phyloP scores from a whole-genome alignment of 1,140 invertebrate species.

The Homarus americanus region DNA sequence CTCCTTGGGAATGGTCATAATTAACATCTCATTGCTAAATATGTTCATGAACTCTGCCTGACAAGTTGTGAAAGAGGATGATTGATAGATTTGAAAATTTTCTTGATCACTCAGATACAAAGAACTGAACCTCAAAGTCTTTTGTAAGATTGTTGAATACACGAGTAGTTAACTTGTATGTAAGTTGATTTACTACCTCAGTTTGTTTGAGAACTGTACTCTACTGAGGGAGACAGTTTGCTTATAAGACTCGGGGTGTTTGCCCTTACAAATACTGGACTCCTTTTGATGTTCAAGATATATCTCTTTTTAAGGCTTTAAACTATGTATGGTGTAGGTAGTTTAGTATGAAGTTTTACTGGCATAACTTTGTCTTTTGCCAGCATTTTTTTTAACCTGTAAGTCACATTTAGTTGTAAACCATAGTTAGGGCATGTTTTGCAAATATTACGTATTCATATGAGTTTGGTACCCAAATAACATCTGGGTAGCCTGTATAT shows the following conservation, averaged over 20 bases:
- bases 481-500: not conserved
- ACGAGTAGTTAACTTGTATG: slow-evolving; percentile 5
- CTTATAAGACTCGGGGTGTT: slow-evolving; percentile 9
- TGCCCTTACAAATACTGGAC: slow-evolving; percentile 5
- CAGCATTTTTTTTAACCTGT: not conserved
- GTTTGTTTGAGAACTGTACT: not conserved
- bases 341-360: not conserved
- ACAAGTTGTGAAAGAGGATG: not conserved
- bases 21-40: not conserved
- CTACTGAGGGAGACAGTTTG: slow-evolving; percentile 18
- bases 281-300: not conserved
- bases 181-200: slow-evolving; percentile 11
- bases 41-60: not conserved
- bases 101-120: not conserved
- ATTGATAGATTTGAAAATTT: not conserved
- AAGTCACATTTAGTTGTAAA: not conserved
- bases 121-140: not conserved
- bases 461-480: not conserved
- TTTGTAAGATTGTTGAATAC: not conserved
- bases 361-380: not conserved
- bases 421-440: not conserved
- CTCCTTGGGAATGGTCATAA: not conserved
- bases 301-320: slow-evolving; percentile 1
- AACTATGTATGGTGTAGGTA: not conserved
- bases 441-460: not conserved